phyloP scores from a whole-genome alignment of 2,888 invertebrate species.

The Baccha elongata region DNA sequence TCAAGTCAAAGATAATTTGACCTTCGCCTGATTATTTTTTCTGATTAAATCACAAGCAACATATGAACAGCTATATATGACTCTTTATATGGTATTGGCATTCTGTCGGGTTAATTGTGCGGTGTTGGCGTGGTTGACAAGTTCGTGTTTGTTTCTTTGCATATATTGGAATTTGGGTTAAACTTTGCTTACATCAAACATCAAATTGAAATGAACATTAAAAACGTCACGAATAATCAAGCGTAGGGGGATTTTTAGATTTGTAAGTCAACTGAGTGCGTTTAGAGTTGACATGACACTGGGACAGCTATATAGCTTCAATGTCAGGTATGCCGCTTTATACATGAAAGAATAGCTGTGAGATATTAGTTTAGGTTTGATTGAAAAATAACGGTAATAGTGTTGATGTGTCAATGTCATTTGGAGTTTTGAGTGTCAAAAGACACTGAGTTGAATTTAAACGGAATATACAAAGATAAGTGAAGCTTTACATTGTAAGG shows the following conservation, averaged over 20 bases:
- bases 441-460: no score
- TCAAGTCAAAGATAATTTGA: conserved; percentile 1
- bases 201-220: conserved; percentile 8
- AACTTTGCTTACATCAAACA: conserved; percentile 42
- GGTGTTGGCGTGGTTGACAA: conserved; percentile 20
- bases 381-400: no score
- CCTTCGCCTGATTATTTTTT: conserved; percentile 9
- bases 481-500: no score
- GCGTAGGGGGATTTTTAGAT: neutral
- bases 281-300: no score
- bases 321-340: no score
- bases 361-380: no score
- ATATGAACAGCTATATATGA: conserved; percentile 1
- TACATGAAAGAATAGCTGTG: no score
- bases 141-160: conserved; percentile 26
- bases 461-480: no score
- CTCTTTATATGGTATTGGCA: conserved; percentile 6
- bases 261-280: no score
- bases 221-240: neutral
- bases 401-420: no score
- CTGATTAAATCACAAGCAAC: conserved; percentile 8
- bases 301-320: no score
- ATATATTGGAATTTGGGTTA: conserved; percentile 22
- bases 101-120: conserved; percentile 14
- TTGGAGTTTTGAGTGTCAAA: no score